Percentiles rank a stretch among this genome's conserved stretches.
These are phyloP conservation scores for Spea multiplicata DNA, from an alignment of 2,113 vertebrate genomes.

Conservation along the genomic window DNA sequence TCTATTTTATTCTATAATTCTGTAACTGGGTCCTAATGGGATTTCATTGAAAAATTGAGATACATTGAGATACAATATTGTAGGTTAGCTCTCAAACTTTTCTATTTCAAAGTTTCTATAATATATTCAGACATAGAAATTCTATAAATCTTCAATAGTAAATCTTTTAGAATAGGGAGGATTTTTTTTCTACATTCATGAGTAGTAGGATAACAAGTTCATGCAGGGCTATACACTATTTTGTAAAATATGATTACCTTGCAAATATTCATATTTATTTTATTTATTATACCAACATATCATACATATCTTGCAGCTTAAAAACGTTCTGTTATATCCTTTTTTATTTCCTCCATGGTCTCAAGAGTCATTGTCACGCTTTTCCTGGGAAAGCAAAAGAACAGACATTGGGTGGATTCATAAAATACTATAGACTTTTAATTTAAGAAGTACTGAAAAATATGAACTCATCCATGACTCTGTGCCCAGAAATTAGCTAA, in stretches of 20 bases:
- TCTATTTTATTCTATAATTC: too few relatives aligned
- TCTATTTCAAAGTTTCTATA: too few relatives aligned
- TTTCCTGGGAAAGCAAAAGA: constrained; percentile 12
- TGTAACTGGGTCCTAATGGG: too few relatives aligned
- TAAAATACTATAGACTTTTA: constrained; percentile 50
- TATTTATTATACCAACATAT: background rate
- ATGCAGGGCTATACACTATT: constrained; percentile 28
- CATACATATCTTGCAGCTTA: constrained; percentile 10
- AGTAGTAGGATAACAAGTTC: constrained; percentile 11
- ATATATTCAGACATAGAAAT: too few relatives aligned
- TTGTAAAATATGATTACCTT: constrained; percentile 37
- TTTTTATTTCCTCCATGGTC: constrained; percentile 27
- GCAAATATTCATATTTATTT: constrained; percentile 5
- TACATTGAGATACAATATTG: too few relatives aligned
- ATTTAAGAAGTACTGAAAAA: background rate
- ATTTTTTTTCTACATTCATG: background rate
- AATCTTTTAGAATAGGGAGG: background rate
- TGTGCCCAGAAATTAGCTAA: constrained; percentile 43
- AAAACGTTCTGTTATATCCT: constrained; percentile 33
- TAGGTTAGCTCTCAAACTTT: too few relatives aligned
- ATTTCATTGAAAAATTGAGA: too few relatives aligned
- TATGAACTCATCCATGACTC: constrained; percentile 48
- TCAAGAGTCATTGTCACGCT: constrained; percentile 22
- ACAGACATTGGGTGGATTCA: constrained; percentile 38
- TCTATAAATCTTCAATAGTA: too few relatives aligned